phyloP scores from a whole-genome alignment of 2,113 vertebrate genomes.

The Rhadina sibilatrix region DNA sequence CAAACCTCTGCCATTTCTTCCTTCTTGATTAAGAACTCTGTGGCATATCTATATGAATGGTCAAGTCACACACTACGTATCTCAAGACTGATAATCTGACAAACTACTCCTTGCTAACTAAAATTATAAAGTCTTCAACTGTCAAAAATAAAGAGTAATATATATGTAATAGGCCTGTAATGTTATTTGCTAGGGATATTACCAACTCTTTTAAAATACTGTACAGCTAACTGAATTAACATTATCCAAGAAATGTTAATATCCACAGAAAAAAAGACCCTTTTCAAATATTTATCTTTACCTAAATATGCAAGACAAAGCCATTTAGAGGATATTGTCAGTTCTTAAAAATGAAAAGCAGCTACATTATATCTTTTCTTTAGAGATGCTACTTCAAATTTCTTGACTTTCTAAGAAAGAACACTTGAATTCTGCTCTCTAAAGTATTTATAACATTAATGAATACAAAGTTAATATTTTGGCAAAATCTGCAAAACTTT shows the following conservation, averaged over 20 bases:
- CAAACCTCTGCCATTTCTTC: neutral
- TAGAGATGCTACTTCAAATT: neutral
- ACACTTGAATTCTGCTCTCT: neutral
- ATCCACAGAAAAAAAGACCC: accelerated
- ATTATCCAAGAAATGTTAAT: neutral
- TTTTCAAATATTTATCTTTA: neutral
- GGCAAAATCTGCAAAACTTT: neutral
- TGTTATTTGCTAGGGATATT: neutral
- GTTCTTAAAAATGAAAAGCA: neutral
- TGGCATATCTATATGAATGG: neutral
- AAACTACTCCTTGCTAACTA: neutral
- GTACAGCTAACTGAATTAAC: neutral
- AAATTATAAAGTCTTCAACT: neutral
- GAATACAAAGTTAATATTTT: neutral
- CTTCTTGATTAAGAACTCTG: neutral
- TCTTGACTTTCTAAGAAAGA: neutral
- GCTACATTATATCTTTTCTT: neutral
- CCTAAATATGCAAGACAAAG: neutral
- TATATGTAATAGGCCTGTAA: neutral
- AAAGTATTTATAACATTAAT: neutral
- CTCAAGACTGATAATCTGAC: neutral
- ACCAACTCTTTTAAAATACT: neutral
- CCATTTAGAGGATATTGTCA: neutral
- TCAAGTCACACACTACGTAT: neutral
- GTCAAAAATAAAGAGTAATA: neutral